Evolutionary conservation across 2,888 invertebrate species (phyloP).

Genomic region (Sipunculus nudus): DNA sequence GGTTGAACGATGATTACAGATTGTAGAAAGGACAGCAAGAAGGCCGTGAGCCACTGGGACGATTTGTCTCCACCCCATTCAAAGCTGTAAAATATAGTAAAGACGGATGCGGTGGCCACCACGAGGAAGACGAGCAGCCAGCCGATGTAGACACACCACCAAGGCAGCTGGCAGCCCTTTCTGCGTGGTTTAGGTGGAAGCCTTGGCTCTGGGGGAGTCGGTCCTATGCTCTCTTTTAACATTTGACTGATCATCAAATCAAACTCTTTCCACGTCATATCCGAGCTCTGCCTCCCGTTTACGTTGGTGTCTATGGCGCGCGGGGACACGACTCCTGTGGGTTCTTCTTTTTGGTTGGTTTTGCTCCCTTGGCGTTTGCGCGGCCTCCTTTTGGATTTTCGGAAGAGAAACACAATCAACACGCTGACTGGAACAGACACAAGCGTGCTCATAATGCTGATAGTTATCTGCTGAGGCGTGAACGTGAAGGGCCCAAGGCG

Average conservation of each 20-base stretch:
- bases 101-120: constrained; percentile 39
- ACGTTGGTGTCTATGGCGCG: neutral
- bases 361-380: constrained; percentile 3
- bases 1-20: constrained; percentile 50
- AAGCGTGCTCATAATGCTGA: constrained; percentile 41
- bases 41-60: constrained; percentile 48
- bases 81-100: constrained; percentile 51
- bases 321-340: too few relatives aligned
- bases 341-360: too few relatives aligned
- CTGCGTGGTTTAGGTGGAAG: too few relatives aligned
- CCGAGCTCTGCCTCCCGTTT: neutral
- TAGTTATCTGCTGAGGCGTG: constrained; percentile 41
- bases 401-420: constrained; percentile 43
- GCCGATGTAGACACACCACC: constrained; percentile 45
- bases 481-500: constrained; percentile 45
- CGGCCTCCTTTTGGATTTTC: constrained; percentile 27
- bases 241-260: too few relatives aligned
- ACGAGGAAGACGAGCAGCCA: constrained; percentile 44
- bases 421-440: constrained; percentile 44
- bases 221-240: too few relatives aligned
- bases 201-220: too few relatives aligned
- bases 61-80: constrained; percentile 52
- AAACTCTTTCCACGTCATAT: too few relatives aligned
- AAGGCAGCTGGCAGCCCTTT: constrained; percentile 34
- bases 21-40: constrained; percentile 49